Evolutionary conservation across 2,888 invertebrate genomes (phyloP).

Genomic region (Drosophila yooni): DNA sequence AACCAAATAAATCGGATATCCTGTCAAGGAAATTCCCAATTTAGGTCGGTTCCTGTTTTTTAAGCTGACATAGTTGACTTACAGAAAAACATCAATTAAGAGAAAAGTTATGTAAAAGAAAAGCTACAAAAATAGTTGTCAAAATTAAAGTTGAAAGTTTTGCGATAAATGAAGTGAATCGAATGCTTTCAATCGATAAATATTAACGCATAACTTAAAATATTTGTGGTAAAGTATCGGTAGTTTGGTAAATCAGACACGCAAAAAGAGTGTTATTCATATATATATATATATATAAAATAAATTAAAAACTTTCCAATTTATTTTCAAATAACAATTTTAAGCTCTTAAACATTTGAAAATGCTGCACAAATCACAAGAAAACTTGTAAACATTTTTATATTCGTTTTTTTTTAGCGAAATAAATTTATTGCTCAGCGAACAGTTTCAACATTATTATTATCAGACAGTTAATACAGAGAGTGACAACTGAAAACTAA

Average conservation of each 20-base stretch:
- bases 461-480: not conserved
- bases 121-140: not conserved
- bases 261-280: not conserved
- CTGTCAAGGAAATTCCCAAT: not conserved
- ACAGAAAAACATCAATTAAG: not conserved
- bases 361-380: not conserved
- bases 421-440: slow-evolving; percentile 5
- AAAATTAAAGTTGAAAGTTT: not conserved
- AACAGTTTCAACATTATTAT: slow-evolving; percentile 10
- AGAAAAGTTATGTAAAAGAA: not conserved
- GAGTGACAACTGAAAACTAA: not conserved
- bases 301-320: slow-evolving; percentile 1
- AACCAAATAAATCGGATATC: slow-evolving; percentile 42
- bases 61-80: not conserved
- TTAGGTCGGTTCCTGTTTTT: not conserved
- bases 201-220: not conserved
- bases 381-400: not conserved
- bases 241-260: not conserved
- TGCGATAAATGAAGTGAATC: not conserved
- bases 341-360: not conserved
- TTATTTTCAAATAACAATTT: not conserved
- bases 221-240: not conserved
- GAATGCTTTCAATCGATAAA: not conserved
- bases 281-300: not conserved
- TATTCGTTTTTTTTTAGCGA: not conserved